Conservation (phyloP, 2,888 invertebrate species). For the Tipula confusa region DNA sequence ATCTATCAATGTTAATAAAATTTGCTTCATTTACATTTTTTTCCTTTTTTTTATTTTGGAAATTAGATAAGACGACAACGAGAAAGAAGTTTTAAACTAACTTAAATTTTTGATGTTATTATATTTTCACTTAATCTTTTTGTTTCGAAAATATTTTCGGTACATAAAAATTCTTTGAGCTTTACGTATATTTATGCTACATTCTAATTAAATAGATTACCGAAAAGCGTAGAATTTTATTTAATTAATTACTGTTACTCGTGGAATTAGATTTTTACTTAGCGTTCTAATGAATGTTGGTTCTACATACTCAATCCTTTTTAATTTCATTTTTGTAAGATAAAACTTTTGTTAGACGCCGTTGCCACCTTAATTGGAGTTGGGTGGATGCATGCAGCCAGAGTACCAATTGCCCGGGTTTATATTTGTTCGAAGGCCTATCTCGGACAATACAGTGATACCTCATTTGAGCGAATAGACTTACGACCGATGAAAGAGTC, state of each 20-base stretch:
- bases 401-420: too few relatives aligned
- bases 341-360: too few relatives aligned
- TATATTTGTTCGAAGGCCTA: too few relatives aligned
- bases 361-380: too few relatives aligned
- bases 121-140: slow-evolving; percentile 4
- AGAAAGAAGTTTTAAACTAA: neutral
- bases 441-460: too few relatives aligned
- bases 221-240: neutral
- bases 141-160: neutral
- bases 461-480: too few relatives aligned
- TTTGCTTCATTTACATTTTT: neutral
- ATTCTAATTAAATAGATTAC: neutral
- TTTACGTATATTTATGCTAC: neutral
- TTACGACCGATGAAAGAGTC: too few relatives aligned
- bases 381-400: too few relatives aligned
- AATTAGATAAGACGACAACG: neutral
- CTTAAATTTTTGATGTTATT: neutral
- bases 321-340: too few relatives aligned
- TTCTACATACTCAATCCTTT: too few relatives aligned
- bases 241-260: neutral
- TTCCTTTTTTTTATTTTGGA: neutral
- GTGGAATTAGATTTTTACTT: neutral
- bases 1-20: neutral
- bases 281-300: too few relatives aligned
- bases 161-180: neutral